Evolutionary conservation across 2,888 invertebrate species (phyloP).

Genomic region (Trisateles emortualis): DNA sequence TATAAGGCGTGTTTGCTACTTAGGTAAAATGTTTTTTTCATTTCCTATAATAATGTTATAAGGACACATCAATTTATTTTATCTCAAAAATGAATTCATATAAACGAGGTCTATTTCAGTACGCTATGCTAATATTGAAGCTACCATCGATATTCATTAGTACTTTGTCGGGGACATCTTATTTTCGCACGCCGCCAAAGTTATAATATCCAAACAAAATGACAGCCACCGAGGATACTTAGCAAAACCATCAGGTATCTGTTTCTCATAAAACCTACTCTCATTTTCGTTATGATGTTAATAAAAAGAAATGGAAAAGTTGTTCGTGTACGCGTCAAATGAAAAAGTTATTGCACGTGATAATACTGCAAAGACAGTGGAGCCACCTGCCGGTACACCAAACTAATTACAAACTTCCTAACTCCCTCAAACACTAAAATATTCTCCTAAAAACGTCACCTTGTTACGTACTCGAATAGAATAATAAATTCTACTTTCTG

Average conservation of each 20-base stretch:
- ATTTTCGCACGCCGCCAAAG: conserved; percentile 36
- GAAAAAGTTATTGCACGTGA: conserved; percentile 86
- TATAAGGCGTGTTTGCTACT: too few species aligned
- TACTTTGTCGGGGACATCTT: conserved; percentile 34
- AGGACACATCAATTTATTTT: conserved; percentile 8
- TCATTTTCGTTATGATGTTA: conserved; percentile 85
- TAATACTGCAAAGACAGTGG: conserved; percentile 78
- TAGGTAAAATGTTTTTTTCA: too few species aligned
- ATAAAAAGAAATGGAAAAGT: conserved; percentile 86
- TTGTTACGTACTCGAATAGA: conserved; percentile 67
- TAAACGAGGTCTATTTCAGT: conserved; percentile 31
- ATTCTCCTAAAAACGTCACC: conserved; percentile 85
- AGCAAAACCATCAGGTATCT: conserved; percentile 77
- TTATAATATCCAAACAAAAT: conserved; percentile 49
- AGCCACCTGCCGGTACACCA: conserved; percentile 77
- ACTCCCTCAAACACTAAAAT: conserved; percentile 84
- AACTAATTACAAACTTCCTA: conserved; percentile 85
- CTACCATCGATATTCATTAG: conserved; percentile 41
- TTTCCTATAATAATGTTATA: not conserved
- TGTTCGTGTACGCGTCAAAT: conserved; percentile 82
- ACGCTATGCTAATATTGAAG: conserved; percentile 38
- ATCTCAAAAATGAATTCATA: conserved; percentile 28
- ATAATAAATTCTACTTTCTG: conserved; percentile 71
- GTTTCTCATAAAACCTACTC: conserved; percentile 81
- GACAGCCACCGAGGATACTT: conserved; percentile 57